Evolutionary conservation across 1,140 invertebrate genomes (phyloP), one percentile per base, ranked within the genome.

Genomic region (Diploscapter pachys): DNA sequence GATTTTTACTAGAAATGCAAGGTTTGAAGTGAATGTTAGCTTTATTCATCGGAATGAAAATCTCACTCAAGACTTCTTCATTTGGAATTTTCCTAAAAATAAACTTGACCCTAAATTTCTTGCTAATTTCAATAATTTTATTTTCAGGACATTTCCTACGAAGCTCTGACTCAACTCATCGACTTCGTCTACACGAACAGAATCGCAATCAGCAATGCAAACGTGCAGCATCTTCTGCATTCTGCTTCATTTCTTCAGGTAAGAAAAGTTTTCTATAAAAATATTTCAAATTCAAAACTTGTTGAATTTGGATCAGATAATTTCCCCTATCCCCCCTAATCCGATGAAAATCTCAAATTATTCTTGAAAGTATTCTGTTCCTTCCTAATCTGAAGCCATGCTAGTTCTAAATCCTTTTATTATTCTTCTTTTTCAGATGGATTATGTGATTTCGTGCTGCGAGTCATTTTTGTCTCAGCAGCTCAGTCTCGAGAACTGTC

Each of bases 191-290:
- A 80, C 67, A 80, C 77, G 4, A 65, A 68, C 49, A 76, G 65
- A 55, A 73, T 80, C 55, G 54, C 61, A 6, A 79, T 80, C 11
- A 76, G 66, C 4, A 61, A 53, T n/a, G 69, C 62, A 5, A 80
- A 80, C 51, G 79, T 79, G 3, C 79, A 80, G 53, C 76, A 79
- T 8, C 69, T 80, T 31, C 79, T 80, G 48, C 79, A 74, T 50
- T 73, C 79, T 0, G 79, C 78, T 8, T 71, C 73, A 13, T 71
- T 80, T 31, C 61, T 80, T 3, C 79, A 80, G 71, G 78, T 80
- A 49, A 55, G 51, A 51, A 8, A 31, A 49, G 52, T 73, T 9
- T 73, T 9, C 49, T 68, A 11, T 54, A 55, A 31, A 31, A 31
- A 31, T 31, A 31, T 31, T 31, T 31, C 31, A 31, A 31, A 31